A percentile compares a stretch with the other conserved stretches of the same genome.
Conservation (phyloP, 2,797 vertebrate genomes). For the Sebastes ruberrimus region DNA sequence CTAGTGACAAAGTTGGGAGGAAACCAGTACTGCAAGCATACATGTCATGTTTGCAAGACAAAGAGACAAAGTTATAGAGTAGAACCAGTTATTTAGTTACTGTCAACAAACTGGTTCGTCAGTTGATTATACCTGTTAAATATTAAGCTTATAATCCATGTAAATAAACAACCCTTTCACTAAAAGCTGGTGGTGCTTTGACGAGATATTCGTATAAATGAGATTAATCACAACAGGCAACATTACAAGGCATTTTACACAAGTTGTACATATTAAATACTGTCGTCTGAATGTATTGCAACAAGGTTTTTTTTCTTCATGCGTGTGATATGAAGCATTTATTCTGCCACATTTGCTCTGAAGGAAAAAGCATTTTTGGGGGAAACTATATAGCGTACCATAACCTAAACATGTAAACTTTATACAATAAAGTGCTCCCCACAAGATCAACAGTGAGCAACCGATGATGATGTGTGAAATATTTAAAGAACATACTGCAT, state of each 20-base stretch:
- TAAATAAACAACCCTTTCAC: constrained; percentile 36
- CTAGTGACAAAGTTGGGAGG: constrained; percentile 10
- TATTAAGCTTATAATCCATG: constrained; percentile 36
- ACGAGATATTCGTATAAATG: constrained; percentile 54
- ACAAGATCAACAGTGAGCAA: constrained; percentile 64
- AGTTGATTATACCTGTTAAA: constrained; percentile 43
- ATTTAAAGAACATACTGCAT: constrained; percentile 55
- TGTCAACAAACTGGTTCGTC: constrained; percentile 22
- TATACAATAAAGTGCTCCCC: constrained; percentile 78
- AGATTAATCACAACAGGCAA: constrained; percentile 61
- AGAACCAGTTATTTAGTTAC: constrained; percentile 23
- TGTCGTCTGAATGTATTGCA: constrained; percentile 60
- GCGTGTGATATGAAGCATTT: constrained; percentile 55
- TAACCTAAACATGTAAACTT: constrained; percentile 72
- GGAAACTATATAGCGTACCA: constrained; percentile 48
- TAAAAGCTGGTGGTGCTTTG: constrained; percentile 55
- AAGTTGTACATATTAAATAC: constrained; percentile 71
- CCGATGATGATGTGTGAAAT: constrained; percentile 37
- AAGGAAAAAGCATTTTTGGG: constrained; percentile 35
- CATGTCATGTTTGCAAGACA: constrained; percentile 34
- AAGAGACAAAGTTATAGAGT: constrained; percentile 26
- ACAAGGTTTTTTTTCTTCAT: constrained; percentile 51
- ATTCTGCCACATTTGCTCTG: constrained; percentile 35
- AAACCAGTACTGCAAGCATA: constrained; percentile 29
- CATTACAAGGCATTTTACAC: constrained; percentile 66